phyloP scores from a whole-genome alignment of 2,888 invertebrate genomes.

The Eretmocerus hayati region DNA sequence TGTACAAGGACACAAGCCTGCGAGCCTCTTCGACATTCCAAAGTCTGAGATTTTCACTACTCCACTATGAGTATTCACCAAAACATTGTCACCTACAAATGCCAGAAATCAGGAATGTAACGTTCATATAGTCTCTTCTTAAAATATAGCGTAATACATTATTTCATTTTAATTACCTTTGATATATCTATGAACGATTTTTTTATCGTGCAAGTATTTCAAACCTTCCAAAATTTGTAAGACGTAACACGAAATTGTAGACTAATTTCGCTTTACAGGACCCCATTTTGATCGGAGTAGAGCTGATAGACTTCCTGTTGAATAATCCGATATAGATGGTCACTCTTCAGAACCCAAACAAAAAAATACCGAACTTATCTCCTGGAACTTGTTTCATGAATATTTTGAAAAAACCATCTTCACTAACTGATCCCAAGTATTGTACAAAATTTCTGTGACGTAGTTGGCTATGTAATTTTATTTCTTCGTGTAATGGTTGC shows the following conservation, averaged over 20 bases:
- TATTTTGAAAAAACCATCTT: constrained; percentile 93
- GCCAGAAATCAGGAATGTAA: no score
- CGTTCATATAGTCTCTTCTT: not conserved
- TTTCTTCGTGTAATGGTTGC: constrained; percentile 97
- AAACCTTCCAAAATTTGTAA: constrained; percentile 96
- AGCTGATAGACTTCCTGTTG: constrained; percentile 76
- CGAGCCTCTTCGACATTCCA: constrained; percentile 94
- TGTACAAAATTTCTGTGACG: constrained; percentile 95
- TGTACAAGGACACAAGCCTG: constrained; percentile 74
- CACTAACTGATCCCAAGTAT: constrained; percentile 90
- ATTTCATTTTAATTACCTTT: constrained; percentile 54
- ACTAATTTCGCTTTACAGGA: constrained; percentile 90
- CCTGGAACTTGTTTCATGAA: constrained; percentile 99
- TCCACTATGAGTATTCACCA: constrained; percentile 98
- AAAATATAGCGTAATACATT: constrained; percentile 4
- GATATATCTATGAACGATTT: constrained; percentile 98
- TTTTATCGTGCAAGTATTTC: constrained; percentile 96
- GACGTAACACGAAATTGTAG: constrained; percentile 93
- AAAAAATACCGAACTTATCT: constrained; percentile 48
- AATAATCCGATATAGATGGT: constrained; percentile 19
- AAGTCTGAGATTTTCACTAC: constrained; percentile 99
- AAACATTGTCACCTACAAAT: constrained; percentile 87
- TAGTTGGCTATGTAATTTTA: constrained; percentile 90
- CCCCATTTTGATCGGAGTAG: constrained; percentile 96
- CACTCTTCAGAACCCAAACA: not conserved